Base-by-base conservation (phyloP, 92 coral and sea anemone genomes). In the Umimayanthus kanabou region DNA sequence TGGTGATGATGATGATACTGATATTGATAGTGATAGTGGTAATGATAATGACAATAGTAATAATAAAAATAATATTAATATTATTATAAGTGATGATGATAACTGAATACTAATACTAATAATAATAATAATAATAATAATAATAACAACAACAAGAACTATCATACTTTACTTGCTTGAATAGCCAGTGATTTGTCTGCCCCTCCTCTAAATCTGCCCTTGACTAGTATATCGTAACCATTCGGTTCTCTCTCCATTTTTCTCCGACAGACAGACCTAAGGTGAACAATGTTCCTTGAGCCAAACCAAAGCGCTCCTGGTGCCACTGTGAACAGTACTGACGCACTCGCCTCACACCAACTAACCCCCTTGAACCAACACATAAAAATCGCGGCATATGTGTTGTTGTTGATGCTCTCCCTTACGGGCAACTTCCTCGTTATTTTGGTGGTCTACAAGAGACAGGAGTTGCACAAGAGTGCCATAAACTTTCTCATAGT, bases 401-500 rank as follows among this genome's bases (percentile, higher is more conserved):
- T 78, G 66, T 2, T 78, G 39, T 28, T 78, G 37, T 45, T 81
- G 9, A 9, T 65, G 15, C 26, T 64, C 14, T 64, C 75, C 58
- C 85, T 81, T 4, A 58, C 74, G 43, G 85, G 85, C n/a, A 81
- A 81, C 10, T 5, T 39, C 85, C 85, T 81, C 39, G 85, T 81
- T 23, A 81, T 81, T 37, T 11, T 57, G 30, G 55, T 81, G 49
- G 85, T 81, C 58, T 64, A 64, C 75, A 81, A 66, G 33, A 39
- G 85, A 81, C 50, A 9, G 10, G 75, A 81, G 73, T 22, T 81
- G 53, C 85, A 66, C 49, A 65, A 33, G n/a, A 37, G 33, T 8
- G 47, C 53, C 2, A 61, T 64, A 43, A 81, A 81, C 57, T 81
- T 37, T 81, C 73, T 81, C 33, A 61, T 81, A 20, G 85, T 81